Percentiles rank a stretch among this genome's conserved stretches.
These are phyloP conservation scores for Apoda limacodes DNA, from an alignment of 2,888 invertebrate species.

Conservation along the genomic window DNA sequence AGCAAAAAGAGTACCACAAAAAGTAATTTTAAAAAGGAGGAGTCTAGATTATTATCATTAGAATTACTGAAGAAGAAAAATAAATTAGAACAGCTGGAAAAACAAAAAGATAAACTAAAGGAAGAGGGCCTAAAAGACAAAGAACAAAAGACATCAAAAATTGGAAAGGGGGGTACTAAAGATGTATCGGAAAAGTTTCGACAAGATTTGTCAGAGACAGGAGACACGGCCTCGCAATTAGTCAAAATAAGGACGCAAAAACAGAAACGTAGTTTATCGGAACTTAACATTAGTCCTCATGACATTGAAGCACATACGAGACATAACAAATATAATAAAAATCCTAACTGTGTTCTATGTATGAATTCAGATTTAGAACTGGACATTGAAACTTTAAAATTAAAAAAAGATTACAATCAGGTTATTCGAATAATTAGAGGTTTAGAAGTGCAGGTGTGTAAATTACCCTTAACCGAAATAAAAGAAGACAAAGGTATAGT, in stretches of 20 bases:
- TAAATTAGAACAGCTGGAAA: no score
- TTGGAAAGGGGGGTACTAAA: no score
- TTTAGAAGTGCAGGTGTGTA: slow-evolving; percentile 31
- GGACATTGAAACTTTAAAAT: slow-evolving; percentile 23
- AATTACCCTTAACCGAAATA: slow-evolving; percentile 19
- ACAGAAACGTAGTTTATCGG: slow-evolving; percentile 13
- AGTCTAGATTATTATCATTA: no score
- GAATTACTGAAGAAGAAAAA: no score
- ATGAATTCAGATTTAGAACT: slow-evolving; percentile 28
- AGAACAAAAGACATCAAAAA: no score
- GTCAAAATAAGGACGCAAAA: slow-evolving; percentile 21
- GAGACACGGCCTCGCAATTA: slow-evolving; percentile 27
- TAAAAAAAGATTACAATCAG: slow-evolving; percentile 15
- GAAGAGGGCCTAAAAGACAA: no score
- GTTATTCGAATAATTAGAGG: slow-evolving; percentile 34
- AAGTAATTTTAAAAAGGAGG: no score
- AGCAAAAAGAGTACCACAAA: no score
- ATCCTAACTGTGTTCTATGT: slow-evolving; percentile 20
- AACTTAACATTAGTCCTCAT: slow-evolving; percentile 13
- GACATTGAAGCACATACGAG: slow-evolving; percentile 11
- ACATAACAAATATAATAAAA: slow-evolving; percentile 16
- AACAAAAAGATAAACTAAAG: slow-evolving; percentile 10
- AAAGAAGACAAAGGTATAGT: slow-evolving; percentile 14
- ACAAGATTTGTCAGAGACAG: no score
- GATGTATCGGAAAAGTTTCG: no score